These are phyloP conservation scores for Triplophysa bombifrons DNA, from an alignment of 2,797 vertebrate genomes.

Conservation along the genomic window DNA sequence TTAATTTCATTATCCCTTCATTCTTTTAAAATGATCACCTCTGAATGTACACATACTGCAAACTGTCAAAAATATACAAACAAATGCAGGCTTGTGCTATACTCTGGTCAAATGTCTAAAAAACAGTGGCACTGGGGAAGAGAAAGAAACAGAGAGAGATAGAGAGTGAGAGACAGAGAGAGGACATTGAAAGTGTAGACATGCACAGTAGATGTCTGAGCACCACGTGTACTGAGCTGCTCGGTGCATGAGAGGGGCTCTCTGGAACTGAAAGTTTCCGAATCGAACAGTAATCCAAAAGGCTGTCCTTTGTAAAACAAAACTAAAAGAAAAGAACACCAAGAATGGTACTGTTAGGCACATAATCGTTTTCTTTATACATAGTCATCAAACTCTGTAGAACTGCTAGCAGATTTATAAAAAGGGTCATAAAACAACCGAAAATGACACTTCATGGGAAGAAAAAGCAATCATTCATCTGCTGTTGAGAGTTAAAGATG, in stretches of 20 bases:
- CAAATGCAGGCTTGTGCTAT: slow-evolving; percentile 87
- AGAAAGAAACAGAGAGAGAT: slow-evolving; percentile 62
- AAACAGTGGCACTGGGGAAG: slow-evolving; percentile 80
- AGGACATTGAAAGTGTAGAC: slow-evolving; percentile 78
- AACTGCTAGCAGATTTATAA: slow-evolving; percentile 69
- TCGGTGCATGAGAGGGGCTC: slow-evolving; percentile 72
- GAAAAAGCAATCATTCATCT: slow-evolving; percentile 60
- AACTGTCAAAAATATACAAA: slow-evolving; percentile 88
- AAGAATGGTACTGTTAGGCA: slow-evolving; percentile 84
- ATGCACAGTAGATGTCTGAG: slow-evolving; percentile 81
- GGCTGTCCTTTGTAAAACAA: slow-evolving; percentile 70
- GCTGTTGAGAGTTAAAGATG: slow-evolving; percentile 72
- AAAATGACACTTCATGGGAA: slow-evolving; percentile 60
- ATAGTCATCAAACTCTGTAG: slow-evolving; percentile 78
- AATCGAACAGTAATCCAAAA: slow-evolving; percentile 72
- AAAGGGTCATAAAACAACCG: slow-evolving; percentile 56
- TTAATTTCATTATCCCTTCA: slow-evolving; percentile 78
- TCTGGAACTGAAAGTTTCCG: slow-evolving; percentile 71
- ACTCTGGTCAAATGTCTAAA: slow-evolving; percentile 84
- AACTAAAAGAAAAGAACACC: slow-evolving; percentile 54
- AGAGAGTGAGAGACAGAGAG: slow-evolving; percentile 61
- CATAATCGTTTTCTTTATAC: slow-evolving; percentile 83
- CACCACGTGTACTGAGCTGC: slow-evolving; percentile 67
- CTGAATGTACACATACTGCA: slow-evolving; percentile 86
- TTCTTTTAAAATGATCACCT: slow-evolving; percentile 84